Conservation (phyloP, 2,113 vertebrate species). For the Cynoglossus semilaevis region DNA sequence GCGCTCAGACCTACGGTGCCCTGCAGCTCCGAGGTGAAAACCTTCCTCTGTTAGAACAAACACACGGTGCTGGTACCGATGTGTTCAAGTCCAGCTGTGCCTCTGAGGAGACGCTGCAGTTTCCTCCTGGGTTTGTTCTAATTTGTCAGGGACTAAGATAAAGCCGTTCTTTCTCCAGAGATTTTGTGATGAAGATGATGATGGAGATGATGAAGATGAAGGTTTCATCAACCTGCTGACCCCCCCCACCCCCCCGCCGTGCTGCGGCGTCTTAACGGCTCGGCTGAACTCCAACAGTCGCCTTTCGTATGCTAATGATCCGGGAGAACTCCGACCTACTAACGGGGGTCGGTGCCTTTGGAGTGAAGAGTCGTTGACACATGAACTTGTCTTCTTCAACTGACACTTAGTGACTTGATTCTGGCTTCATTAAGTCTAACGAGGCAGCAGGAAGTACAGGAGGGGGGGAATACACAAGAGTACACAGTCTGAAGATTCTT, state of each 20-base stretch:
- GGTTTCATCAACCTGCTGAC: conserved; percentile 32
- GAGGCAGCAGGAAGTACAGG: too few species aligned
- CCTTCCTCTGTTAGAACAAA: conserved; percentile 2
- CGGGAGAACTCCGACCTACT: conserved; percentile 18
- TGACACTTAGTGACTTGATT: conserved; percentile 5
- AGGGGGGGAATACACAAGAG: too few species aligned
- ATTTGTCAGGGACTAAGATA: too few species aligned
- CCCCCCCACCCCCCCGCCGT: conserved; percentile 34
- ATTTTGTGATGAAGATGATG: too few species aligned
- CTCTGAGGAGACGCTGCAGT: not conserved
- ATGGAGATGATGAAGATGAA: too few species aligned
- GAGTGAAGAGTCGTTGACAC: conserved; percentile 16
- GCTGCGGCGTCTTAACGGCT: conserved; percentile 24
- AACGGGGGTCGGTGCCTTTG: conserved; percentile 23
- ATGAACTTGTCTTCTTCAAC: conserved; percentile 20
- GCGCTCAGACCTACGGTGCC: conserved; percentile 7
- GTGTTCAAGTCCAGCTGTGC: not conserved
- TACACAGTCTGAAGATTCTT: too few species aligned
- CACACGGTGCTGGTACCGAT: not conserved
- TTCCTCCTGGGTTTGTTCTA: too few species aligned
- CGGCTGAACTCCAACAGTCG: conserved; percentile 23
- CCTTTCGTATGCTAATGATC: conserved; percentile 58
- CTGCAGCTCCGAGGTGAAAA: conserved; percentile 2
- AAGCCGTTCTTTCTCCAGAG: too few species aligned
- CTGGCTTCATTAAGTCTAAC: too few species aligned